Conservation (phyloP, 2,113 vertebrate species). For the Spheniscus mendiculus region DNA sequence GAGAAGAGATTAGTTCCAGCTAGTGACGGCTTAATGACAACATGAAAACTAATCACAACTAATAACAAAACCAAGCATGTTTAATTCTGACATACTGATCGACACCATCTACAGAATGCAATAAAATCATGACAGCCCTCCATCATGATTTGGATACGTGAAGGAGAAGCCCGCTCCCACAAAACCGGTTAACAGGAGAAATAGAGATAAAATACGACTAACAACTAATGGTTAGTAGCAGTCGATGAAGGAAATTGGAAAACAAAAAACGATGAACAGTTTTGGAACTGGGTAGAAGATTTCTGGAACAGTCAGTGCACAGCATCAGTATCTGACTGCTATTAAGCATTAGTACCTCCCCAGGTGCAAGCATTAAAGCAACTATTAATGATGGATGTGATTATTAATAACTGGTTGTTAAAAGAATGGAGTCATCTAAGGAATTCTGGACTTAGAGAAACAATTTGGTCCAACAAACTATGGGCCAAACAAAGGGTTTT, state of each 20-base stretch:
- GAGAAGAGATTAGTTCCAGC: conserved; percentile 99
- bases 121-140: conserved; percentile 88
- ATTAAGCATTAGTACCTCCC: conserved; percentile 92
- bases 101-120: conserved; percentile 88
- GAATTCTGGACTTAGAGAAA: conserved; percentile 78
- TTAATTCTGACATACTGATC: conserved; percentile 85
- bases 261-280: conserved; percentile 75
- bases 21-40: conserved; percentile 99
- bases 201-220: conserved; percentile 84
- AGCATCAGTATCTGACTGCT: conserved; percentile 85
- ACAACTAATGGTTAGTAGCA: conserved; percentile 91
- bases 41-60: conserved; percentile 95
- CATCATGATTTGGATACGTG: conserved; percentile 89
- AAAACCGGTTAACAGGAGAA: conserved; percentile 83
- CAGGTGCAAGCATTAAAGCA: conserved; percentile 90
- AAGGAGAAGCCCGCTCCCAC: conserved; percentile 82
- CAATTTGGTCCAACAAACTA: conserved; percentile 88
- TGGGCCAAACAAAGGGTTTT: conserved; percentile 87
- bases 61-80: conserved; percentile 89
- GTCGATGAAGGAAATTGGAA: conserved; percentile 81
- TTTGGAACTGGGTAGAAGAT: conserved; percentile 72
- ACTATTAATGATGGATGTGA: conserved; percentile 90
- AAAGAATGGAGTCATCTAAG: conserved; percentile 87
- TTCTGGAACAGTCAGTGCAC: conserved; percentile 78
- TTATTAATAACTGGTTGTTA: conserved; percentile 94